These are phyloP conservation scores for Sebastes oblongus DNA, from an alignment of 2,797 vertebrate species.

Conservation along the genomic window DNA sequence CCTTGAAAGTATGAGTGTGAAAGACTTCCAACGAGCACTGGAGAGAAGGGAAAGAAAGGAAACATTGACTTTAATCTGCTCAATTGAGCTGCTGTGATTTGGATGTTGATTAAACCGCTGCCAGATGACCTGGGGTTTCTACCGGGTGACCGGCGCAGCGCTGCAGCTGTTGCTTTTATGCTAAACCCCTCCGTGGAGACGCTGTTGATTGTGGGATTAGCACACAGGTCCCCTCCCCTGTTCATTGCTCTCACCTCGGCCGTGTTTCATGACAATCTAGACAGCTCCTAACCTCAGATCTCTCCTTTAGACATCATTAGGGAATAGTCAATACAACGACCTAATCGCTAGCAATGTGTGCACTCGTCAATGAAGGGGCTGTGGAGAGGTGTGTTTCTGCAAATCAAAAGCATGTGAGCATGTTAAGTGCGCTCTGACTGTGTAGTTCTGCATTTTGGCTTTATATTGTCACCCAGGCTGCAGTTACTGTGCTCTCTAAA, in stretches of 20 bases:
- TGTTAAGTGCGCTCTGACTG: neutral
- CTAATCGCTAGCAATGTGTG: constrained; percentile 7
- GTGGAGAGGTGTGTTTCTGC: neutral
- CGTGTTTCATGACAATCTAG: constrained; percentile 53
- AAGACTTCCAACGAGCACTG: neutral
- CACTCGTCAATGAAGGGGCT: neutral
- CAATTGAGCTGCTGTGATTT: constrained; percentile 81
- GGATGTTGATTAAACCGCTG: constrained; percentile 85
- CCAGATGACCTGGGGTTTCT: constrained; percentile 75
- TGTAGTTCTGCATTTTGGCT: neutral
- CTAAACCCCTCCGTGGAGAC: constrained; percentile 69
- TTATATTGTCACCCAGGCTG: neutral
- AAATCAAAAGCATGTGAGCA: neutral
- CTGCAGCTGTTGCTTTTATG: constrained; percentile 80
- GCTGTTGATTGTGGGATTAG: constrained; percentile 68
- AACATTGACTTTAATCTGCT: constrained; percentile 79
- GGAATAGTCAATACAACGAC: constrained; percentile 17
- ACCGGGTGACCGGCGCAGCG: constrained; percentile 69
- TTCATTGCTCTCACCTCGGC: constrained; percentile 61
- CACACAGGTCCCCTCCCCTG: constrained; percentile 60
- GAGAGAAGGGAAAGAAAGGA: constrained; percentile 24
- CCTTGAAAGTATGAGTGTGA: constrained; percentile 15
- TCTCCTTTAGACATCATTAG: constrained; percentile 35
- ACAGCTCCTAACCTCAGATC: constrained; percentile 53
- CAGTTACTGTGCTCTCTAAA: neutral